Evolutionary conservation across 2,113 vertebrate species (phyloP).

Genomic region (Oreochromis spilurus): DNA sequence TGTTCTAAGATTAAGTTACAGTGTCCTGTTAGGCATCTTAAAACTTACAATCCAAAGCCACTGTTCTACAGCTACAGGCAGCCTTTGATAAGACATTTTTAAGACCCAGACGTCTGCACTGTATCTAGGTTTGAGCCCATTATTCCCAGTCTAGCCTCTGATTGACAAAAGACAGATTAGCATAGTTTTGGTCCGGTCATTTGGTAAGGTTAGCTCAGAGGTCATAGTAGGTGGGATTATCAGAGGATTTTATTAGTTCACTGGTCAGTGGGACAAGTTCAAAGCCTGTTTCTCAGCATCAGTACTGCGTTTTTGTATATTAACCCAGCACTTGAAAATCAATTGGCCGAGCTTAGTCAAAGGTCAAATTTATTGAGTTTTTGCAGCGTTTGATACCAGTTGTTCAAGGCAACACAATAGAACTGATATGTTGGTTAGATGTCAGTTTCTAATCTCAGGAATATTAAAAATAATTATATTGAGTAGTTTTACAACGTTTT

Average conservation of each 20-base stretch:
- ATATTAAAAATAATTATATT: not conserved
- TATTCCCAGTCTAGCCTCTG: constrained; percentile 7
- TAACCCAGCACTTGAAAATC: constrained; percentile 21
- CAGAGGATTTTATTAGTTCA: constrained; percentile 29
- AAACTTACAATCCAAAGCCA: not conserved
- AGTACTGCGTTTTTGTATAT: not conserved
- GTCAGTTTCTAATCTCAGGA: not conserved
- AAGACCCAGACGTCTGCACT: not conserved
- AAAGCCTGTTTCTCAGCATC: constrained; percentile 8
- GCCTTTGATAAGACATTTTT: not conserved
- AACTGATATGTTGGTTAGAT: not conserved
- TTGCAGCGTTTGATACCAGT: not conserved
- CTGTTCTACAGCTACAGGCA: not conserved
- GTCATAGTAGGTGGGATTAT: constrained; percentile 28
- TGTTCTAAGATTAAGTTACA: not conserved
- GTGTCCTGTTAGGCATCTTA: not conserved
- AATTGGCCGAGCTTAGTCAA: not conserved
- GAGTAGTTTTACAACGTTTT: rapidly evolving
- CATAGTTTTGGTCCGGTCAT: constrained; percentile 28
- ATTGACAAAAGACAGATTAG: constrained; percentile 39
- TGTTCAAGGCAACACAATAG: not conserved
- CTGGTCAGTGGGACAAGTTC: constrained; percentile 22
- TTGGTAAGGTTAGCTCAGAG: constrained; percentile 6
- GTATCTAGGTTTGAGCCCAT: constrained; percentile 9
- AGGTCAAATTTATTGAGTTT: not conserved